phyloP scores from a whole-genome alignment of 2,113 vertebrate genomes.

The Phocoena phocoena region DNA sequence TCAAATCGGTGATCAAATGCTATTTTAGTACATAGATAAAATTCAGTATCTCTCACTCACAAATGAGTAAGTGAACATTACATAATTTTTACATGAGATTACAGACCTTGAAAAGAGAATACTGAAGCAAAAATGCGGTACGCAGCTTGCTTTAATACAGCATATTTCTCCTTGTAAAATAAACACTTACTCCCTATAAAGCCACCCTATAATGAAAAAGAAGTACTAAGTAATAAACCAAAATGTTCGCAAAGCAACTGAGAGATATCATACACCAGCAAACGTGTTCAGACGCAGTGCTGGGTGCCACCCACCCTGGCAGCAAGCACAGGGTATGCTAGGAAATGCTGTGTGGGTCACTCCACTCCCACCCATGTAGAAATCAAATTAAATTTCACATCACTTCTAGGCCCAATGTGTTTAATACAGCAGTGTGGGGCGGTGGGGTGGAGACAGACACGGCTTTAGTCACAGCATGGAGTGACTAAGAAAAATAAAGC shows the following conservation, averaged over 20 bases:
- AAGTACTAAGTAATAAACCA: background rate
- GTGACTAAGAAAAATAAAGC: constrained; percentile 33
- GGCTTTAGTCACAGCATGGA: background rate
- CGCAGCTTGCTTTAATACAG: background rate
- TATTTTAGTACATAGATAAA: background rate
- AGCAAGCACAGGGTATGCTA: fast-evolving
- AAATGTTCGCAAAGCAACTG: constrained; percentile 22
- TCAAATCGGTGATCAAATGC: background rate
- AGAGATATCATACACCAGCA: background rate
- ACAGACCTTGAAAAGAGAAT: background rate
- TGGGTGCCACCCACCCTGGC: background rate
- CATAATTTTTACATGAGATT: constrained; percentile 4
- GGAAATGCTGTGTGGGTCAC: background rate
- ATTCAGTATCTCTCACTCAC: background rate
- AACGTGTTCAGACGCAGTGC: fast-evolving
- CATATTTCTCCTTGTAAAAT: constrained; percentile 7
- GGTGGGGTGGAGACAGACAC: background rate
- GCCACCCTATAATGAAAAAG: background rate
- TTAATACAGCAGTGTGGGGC: background rate
- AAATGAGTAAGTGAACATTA: background rate
- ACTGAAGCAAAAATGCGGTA: constrained; percentile 31
- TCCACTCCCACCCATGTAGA: constrained; percentile 44
- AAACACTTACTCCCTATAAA: background rate
- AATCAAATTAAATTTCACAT: constrained; percentile 60
- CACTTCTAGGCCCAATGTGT: constrained; percentile 34